These are phyloP conservation scores for Oncorhynchus nerka DNA, from an alignment of 2,113 vertebrate genomes.

Conservation along the genomic window DNA sequence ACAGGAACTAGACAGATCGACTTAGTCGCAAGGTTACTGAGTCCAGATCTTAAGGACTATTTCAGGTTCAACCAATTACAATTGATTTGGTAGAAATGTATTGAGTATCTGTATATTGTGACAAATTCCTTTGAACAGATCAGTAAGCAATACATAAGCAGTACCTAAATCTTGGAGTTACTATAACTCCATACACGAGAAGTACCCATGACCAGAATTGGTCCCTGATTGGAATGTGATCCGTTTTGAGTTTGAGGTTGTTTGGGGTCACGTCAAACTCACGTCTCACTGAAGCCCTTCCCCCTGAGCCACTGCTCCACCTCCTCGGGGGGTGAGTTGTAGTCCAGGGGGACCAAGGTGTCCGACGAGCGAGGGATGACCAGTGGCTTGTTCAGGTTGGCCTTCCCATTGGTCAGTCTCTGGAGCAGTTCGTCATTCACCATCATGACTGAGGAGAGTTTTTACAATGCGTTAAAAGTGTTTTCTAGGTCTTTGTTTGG, in stretches of 20 bases:
- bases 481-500: too few species aligned
- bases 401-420: conserved; percentile 73
- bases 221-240: conserved; percentile 9
- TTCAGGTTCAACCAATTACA: neutral
- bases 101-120: neutral
- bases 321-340: conserved; percentile 72
- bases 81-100: neutral
- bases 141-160: neutral
- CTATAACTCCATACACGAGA: neutral
- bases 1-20: neutral
- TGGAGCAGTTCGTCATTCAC: conserved; percentile 81
- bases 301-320: conserved; percentile 81
- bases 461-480: too few species aligned
- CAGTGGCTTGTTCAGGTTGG: conserved; percentile 64
- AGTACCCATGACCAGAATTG: neutral
- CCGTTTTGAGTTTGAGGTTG: neutral
- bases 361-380: conserved; percentile 74
- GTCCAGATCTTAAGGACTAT: neutral
- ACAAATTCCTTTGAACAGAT: neutral
- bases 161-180: neutral
- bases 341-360: conserved; percentile 68
- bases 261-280: conserved; percentile 38
- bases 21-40: neutral
- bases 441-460: conserved; percentile 59
- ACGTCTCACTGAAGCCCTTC: conserved; percentile 82